Evolutionary conservation across 2,888 invertebrate species (phyloP), one percentile per base, ranked within the genome.

Genomic region (Mesopsocus fuscifrons): DNA sequence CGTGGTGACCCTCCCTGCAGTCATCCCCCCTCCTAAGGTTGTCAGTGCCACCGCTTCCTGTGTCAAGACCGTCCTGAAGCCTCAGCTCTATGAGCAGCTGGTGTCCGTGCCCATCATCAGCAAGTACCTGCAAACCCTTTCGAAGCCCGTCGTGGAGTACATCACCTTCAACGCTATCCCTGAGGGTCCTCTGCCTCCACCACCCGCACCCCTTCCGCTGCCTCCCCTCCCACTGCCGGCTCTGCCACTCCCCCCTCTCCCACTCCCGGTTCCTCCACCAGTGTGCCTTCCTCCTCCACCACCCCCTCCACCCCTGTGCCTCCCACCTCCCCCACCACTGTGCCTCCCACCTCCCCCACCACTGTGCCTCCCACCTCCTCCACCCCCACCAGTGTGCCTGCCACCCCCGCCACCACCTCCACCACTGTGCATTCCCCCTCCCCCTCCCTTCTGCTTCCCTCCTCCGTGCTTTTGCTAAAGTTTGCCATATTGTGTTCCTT

Each of bases 321-420:
- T n/a, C n/a, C n/a, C n/a, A n/a, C n/a, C n/a, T n/a, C n/a, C n/a
- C n/a, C n/a, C n/a, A n/a, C n/a, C n/a, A n/a, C n/a, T n/a, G n/a
- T n/a, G n/a, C n/a, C n/a, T n/a, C n/a, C n/a, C n/a, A n/a, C 33
- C 33, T 16, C 5, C 33, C 5, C 33, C 17, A 6, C 33, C 33
- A 5, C 33, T 17, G 17, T 33, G 33, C 9, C 33, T 33, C 33
- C 33, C 33, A 33, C 33, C 33, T 16, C 17, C 3, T 17, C 26
- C 26, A 9, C 26, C 26, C 26, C 26, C 26, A 26, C 26, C 33
- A 33, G 18, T 13, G 21, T 21, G n/a, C 5, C 20, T 16, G 5
- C 38, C 20, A 18, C 38, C 38, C 17, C 26, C 26, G 6, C 38
- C 20, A n/a, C 38, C 38, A 18, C 38, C 38, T 20, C 38, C 38